Evolutionary conservation across 2,797 vertebrate species (phyloP).

Genomic region (Poecilia gillii): DNA sequence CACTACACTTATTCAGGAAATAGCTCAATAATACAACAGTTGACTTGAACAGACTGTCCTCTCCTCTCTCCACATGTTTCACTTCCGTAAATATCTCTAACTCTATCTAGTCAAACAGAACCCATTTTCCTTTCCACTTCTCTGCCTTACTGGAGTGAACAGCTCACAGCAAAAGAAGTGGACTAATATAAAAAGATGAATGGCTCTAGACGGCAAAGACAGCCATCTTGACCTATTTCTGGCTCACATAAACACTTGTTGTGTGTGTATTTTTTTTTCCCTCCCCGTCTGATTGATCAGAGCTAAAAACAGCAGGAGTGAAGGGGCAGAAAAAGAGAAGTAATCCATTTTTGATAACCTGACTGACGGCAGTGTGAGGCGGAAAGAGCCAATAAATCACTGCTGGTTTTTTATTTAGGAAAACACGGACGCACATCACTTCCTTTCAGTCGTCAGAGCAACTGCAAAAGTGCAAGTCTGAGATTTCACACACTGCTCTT

Average conservation of each 20-base stretch:
- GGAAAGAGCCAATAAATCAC: background rate
- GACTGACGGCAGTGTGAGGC: conserved; percentile 3
- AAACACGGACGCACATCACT: background rate
- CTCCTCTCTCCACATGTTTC: background rate
- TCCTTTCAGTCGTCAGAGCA: background rate
- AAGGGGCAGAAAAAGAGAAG: conserved; percentile 4
- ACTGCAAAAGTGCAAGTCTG: background rate
- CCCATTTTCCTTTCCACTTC: conserved; percentile 3
- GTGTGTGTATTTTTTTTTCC: conserved; percentile 25
- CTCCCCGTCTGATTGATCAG: conserved; percentile 11
- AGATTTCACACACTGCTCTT: background rate
- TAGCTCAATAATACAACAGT: background rate
- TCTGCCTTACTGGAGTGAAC: conserved; percentile 3
- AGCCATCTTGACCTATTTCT: conserved; percentile 50
- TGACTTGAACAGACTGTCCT: background rate
- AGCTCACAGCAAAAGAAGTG: background rate
- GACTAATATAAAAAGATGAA: conserved; percentile 10
- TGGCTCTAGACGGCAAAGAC: conserved; percentile 1
- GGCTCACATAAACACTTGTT: conserved; percentile 28
- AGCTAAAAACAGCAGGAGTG: conserved; percentile 4
- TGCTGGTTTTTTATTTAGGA: conserved; percentile 1
- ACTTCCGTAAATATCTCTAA: background rate
- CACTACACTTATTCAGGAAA: background rate
- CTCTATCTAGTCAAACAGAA: conserved; percentile 7
- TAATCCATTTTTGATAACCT: conserved; percentile 13